Base-by-base conservation (phyloP, 2,888 invertebrate genomes). In the Eretmocerus hayati region DNA sequence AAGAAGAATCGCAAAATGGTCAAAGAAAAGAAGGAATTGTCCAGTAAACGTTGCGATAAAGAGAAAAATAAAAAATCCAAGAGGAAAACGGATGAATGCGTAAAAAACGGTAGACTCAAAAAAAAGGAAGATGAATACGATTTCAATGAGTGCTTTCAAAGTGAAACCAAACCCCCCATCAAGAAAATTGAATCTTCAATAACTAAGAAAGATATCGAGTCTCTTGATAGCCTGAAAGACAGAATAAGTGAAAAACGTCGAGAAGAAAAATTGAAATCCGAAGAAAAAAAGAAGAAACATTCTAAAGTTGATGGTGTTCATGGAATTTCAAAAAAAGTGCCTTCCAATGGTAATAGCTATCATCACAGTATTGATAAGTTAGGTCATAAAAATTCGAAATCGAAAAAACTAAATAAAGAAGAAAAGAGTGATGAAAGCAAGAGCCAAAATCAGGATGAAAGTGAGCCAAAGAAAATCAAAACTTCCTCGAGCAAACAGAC, bases 31-130 rank as follows among this genome's bases (percentile, higher is more conserved):
- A 53, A 54, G 31, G 56, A 55, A 43, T 46, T 46, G 4, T 42
- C 46, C 6, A 48, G 43, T 30, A 59, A 59, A 47, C 55, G 52
- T 15, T 56, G 46, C 38, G 57, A 57, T 9, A 65, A 53, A 48
- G 58, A 53, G 31, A 54, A 50, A 52, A 55, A 60, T 22, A 60
- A 58, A 58, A 57, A 52, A 39, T 53, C 43, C 45, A 56, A 56
- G 41, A 58, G 52, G 42, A 52, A 45, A 73, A 72, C 54, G 69
- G 69, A 54, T 26, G 63, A 66, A 74, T 79, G 63, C 77, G 78
- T 51, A 76, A 84, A 67, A 77, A 81, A 68, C 69, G 83, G 56
- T 63, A 81, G 60, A 74, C 77, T 63, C 71, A 81, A 59, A 72
- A 77, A 35, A 73, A 75, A 19, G 66, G 77, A 4, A 8, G 69